Evolutionary conservation across 1,140 invertebrate species (phyloP), one percentile per base, ranked within the genome.

Genomic region (Sinella curviseta): DNA sequence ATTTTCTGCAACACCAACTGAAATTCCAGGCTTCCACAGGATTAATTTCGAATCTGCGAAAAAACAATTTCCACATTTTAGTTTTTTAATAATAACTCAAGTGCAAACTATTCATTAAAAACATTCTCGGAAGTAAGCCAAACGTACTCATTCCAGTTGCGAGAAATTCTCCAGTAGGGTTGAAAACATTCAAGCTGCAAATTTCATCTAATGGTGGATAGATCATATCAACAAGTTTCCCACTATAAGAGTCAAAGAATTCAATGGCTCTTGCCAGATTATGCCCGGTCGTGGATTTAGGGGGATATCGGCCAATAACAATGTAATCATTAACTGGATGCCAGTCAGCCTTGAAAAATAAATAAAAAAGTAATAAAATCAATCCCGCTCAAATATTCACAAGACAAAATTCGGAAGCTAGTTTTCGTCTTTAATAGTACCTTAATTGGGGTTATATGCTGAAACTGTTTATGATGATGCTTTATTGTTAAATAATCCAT

Each of bases 381-480:
- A 20, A n/a, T n/a, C n/a, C n/a, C n/a, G n/a, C n/a, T n/a, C n/a
- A n/a, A n/a, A n/a, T n/a, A n/a, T n/a, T n/a, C n/a, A n/a, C n/a
- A n/a, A n/a, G n/a, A n/a, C n/a, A 54, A 54, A 48, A 12, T 48
- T 48, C 8, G 20, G 39, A 48, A 48, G 39, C 20, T 48, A 48
- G 8, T 20, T 48, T 48, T 20, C 39, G n/a, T n/a, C n/a, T n/a
- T n/a, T n/a, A n/a, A n/a, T n/a, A 24, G 24, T 79, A 83, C 81
- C 54, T 80, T 75, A 65, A 83, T 78, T 31, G 78, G 55, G 8
- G 81, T 83, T 17, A 83, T 67, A 57, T 83, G 83, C 36, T 83
- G 83, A 35, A 83, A 83, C 39, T 83, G 83, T n/a, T 79, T 77
- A 60, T 83, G 83, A 4, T 74, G 79, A 39, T 83, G 83, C 4